A percentile compares a stretch with the other conserved stretches of the same genome.
phyloP scores from a whole-genome alignment of 2,797 vertebrate species.

The Meda fulgida region DNA sequence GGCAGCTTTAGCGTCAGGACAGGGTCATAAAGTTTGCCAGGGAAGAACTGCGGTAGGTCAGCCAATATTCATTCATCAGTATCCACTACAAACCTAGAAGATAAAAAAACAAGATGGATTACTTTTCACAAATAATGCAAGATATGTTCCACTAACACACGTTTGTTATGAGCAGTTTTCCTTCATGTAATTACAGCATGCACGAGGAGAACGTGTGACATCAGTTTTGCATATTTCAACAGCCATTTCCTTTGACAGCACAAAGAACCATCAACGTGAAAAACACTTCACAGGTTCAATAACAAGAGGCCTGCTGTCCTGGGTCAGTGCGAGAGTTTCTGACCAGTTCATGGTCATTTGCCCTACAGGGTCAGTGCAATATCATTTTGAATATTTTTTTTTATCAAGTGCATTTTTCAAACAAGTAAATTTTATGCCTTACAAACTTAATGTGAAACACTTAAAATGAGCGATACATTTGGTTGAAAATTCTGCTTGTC shows the following conservation, averaged over 20 bases:
- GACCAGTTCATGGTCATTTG: not conserved
- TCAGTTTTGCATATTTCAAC: not conserved
- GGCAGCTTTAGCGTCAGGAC: conserved; percentile 99
- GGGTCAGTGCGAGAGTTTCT: not conserved
- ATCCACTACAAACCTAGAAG: conserved; percentile 20
- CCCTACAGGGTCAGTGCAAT: not conserved
- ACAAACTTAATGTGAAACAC: not conserved
- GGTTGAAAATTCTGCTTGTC: not conserved
- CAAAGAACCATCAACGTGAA: no score
- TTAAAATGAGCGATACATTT: not conserved
- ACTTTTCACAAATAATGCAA: not conserved
- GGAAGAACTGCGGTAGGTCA: conserved; percentile 98
- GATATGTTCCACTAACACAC: not conserved
- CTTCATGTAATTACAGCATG: not conserved
- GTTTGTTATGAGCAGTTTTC: not conserved
- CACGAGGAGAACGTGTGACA: not conserved
- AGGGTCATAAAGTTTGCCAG: conserved; percentile 99
- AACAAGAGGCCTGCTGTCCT: not conserved
- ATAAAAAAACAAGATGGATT: conserved; percentile 24
- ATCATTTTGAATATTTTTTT: not conserved
- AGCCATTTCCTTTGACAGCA: no score
- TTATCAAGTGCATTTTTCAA: not conserved
- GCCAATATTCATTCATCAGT: conserved; percentile 72
- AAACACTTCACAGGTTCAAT: no score
- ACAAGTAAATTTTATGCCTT: not conserved